Base-by-base conservation (phyloP, 2,888 invertebrate genomes). In the Caenorhabditis sinica region DNA sequence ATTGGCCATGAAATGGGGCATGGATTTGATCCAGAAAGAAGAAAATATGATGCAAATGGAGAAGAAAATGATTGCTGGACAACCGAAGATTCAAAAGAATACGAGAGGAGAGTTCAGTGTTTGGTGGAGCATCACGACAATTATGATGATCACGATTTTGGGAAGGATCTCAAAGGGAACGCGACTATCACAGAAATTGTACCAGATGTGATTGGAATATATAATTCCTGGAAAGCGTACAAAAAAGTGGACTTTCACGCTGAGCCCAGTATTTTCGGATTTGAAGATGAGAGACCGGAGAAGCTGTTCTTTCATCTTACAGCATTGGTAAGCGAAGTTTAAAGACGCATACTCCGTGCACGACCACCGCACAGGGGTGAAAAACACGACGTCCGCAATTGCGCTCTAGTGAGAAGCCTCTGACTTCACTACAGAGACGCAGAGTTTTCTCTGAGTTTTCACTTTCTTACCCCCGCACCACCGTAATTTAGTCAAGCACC, bases 1-100 rank as follows among this genome's bases (percentile, higher is more conserved):
- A 20, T 68, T 30, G 68, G 68, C 11, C 68, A 68, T 33, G 68
- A 68, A 25, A 51, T 68, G 6, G 68, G 68, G 8, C 68, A 68
- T 25, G 49, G 30, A 3, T 51, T 51, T 36, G 68, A 68, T 68
- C n/a, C 33, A 9, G 1, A 25, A 1, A 56, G 66, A 2, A 28
- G 65, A 11, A 0, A 1, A 9, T 5, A 0, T 1, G 65, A 65
- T 23, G 65, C 30, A 23, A 51, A 68, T 20, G 30, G 68, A 28
- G 17, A 51, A 15, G 11, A n/a, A 5, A 68, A 23, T 1, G 20
- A 68, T 28, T 68, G 68, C 51, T 68, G 51, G 49, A 51, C 20
- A n/a, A 30, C 68, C 4, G 51, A 68, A 51, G 68, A 68, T 33
- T 40, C 28, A 36, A 23, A n/a, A 6, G 68, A 68, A n/a, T 68